Evolutionary conservation across 2,113 vertebrate genomes (phyloP), one percentile per base, ranked within the genome.

Genomic region (Semicossyphus pulcher): DNA sequence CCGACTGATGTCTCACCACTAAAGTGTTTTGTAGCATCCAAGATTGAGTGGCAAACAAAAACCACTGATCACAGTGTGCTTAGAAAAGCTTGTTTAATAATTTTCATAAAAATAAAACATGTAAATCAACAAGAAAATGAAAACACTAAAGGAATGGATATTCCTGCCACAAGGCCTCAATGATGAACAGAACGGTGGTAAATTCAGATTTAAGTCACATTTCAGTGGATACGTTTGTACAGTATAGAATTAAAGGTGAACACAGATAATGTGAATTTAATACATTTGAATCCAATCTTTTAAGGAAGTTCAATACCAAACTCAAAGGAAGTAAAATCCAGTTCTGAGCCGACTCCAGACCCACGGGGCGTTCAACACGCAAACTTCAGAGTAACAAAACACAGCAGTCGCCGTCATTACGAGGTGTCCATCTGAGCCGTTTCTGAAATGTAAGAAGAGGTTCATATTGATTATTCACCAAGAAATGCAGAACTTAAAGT

Each of bases 351-450:
- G 52, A 60, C 37, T 63, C 26, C 32, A 39, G 68, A 9, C 14
- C 3, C 29, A 31, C 26, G 42, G 25, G 48, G 65, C 4, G 7
- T 54, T 3, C 4, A 0, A 79, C 37, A 53, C 71, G 52, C 57
- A 63, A 80, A 63, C 44, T 65, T 85, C 34, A 75, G 39, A 78
- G 10, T 53, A 47, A 68, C 49, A 60, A 66, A 25, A 44, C 23
- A 36, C 15, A 26, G 15, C 11, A 2, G 29, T 32, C 31, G 1
- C 72, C 59, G 76, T 86, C 78, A 80, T 89, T 92, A 90, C 1
- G 92, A 92, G 4, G 91, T 94, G 29, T 94, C 93, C 94, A 94
- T 94, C 5, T 78, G 7, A 70, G 74, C 0, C 0, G 85, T 42
- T 91, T 92, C 94, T 94, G 88, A 74, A 91, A 86, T 25, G 18